Base-by-base conservation (phyloP, 2,888 invertebrate species). In the Metacarcinus magister region DNA sequence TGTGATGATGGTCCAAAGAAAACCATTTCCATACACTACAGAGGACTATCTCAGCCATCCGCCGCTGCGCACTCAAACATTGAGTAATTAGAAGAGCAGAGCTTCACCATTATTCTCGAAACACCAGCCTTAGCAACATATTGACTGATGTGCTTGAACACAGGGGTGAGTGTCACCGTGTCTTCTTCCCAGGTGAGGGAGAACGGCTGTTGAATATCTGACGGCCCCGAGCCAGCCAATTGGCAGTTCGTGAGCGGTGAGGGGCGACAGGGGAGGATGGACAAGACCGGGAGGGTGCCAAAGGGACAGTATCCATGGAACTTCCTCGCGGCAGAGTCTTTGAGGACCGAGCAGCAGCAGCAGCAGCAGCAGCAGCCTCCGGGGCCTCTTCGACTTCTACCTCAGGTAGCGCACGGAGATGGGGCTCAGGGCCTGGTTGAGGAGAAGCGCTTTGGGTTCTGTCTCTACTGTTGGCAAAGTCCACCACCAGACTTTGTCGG, bases 191-290 rank as follows among this genome's bases (percentile, higher is more conserved):
- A 4, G 97, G 97, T 19, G 96, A 96, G 2, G 97, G 96, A 23
- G 97, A 97, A 28, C 97, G 91, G 60, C 97, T 96, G 89, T 97
- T 96, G 95, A 97, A 96, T 67, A 97, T 96, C 82, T 96, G 95
- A 10, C 96, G 96, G 32, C 97, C 97, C 16, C 96, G 91, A 23
- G 96, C 96, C 32, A 97, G 87, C 96, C 96, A 96, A 44, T 96
- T 94, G n/a, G 96, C 91, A 3, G 97, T 95, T n/a, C 95, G 93
- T 16, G 96, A 96, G 32, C 96, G 95, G 16, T 95, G 96, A 43
- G 94, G 97, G 28, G 96, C 94, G n/a, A 97, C 97, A 23, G 97
- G 97, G 13, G 97, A 97, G 13, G 97, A 97, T 28, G 97, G 97
- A 48, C 97, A 97, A 0, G 97, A 97, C 16, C 96, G 95, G 39